Conservation (phyloP, 2,888 invertebrate genomes). For the Penaeus monodon region DNA sequence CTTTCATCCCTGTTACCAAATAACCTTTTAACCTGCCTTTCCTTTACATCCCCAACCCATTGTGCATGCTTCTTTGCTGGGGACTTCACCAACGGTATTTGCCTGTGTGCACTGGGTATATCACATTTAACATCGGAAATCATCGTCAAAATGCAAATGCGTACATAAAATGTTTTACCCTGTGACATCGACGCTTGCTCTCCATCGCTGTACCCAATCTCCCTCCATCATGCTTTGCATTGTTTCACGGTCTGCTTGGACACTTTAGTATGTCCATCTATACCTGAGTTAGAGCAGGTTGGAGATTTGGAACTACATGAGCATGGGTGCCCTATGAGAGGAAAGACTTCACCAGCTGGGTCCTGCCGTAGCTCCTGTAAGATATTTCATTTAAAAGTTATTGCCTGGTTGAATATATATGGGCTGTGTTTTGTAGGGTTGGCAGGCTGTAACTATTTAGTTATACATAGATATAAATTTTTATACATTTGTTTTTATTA, state of each 20-base stretch:
- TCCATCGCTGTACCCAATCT: neutral
- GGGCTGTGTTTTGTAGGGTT: no score
- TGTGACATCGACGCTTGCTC: constrained; percentile 2
- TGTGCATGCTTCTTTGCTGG: constrained; percentile 41
- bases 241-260: constrained; percentile 31
- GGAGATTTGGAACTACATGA: constrained; percentile 64
- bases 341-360: constrained; percentile 61
- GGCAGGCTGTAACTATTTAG: no score
- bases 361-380: constrained; percentile 65
- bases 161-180: neutral
- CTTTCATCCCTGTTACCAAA: constrained; percentile 48
- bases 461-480: no score
- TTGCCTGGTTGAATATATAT: no score
- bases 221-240: constrained; percentile 6
- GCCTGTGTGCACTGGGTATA: neutral
- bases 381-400: constrained; percentile 9
- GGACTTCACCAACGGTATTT: neutral
- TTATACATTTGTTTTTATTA: no score
- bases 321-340: constrained; percentile 64
- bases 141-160: neutral
- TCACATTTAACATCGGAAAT: neutral
- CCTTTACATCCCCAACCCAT: constrained; percentile 24
- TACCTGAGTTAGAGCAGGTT: constrained; percentile 65
- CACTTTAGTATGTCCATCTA: constrained; percentile 63
- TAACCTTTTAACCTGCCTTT: constrained; percentile 39